phyloP scores from a whole-genome alignment of 1,140 invertebrate genomes.

The Bacillus rossius region DNA sequence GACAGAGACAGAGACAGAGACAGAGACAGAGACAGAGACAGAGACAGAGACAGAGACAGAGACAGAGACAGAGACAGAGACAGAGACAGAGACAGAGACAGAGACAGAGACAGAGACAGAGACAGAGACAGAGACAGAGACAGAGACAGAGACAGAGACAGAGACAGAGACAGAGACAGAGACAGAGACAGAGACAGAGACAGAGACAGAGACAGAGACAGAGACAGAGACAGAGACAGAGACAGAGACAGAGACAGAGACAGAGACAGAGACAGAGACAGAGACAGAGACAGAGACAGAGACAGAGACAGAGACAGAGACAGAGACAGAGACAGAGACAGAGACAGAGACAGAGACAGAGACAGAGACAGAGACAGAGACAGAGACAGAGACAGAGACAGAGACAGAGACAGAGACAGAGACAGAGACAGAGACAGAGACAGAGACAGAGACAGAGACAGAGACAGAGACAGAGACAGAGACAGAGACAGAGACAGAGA shows the following conservation, averaged over 20 bases:
- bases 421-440: conserved; percentile 9
- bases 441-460: too few relatives aligned
- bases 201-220: conserved; percentile 8
- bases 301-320: conserved; percentile 2
- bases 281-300: conserved; percentile 9
- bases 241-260: conserved; percentile 6
- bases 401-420: conserved; percentile 5
- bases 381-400: conserved; percentile 9
- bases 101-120: conserved; percentile 1
- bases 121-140: not conserved
- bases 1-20: too few relatives aligned
- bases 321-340: conserved; percentile 1
- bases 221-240: conserved; percentile 6
- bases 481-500: too few relatives aligned
- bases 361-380: conserved; percentile 2
- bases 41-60: conserved; percentile 1
- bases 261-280: conserved; percentile 8
- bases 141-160: not conserved
- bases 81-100: not conserved
- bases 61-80: not conserved
- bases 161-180: conserved; percentile 3
- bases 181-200: conserved; percentile 11
- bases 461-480: too few relatives aligned
- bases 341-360: conserved; percentile 2
- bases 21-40: too few relatives aligned